phyloP scores from a whole-genome alignment of 2,113 vertebrate species.

The Speoplatyrhinus poulsoni region DNA sequence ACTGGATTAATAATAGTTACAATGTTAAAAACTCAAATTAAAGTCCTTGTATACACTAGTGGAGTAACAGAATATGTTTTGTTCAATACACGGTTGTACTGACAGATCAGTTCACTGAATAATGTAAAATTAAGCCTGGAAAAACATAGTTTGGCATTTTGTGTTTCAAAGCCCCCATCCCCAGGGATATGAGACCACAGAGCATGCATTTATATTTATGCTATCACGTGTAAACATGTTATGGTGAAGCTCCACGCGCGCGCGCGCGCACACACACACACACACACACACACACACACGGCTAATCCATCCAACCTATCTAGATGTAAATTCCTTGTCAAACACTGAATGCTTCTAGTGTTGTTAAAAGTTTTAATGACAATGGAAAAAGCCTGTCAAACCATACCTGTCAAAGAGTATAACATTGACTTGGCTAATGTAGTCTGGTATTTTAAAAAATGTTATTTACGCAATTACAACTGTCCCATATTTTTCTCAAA shows the following conservation, averaged over 20 bases:
- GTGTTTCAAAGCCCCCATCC: neutral
- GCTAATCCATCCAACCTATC: no score
- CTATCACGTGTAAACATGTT: slow-evolving; percentile 60
- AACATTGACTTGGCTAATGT: no score
- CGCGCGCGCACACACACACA: slow-evolving; percentile 32
- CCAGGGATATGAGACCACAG: neutral
- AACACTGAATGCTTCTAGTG: no score
- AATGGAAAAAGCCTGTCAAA: no score
- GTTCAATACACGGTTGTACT: no score
- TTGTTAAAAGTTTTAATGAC: no score
- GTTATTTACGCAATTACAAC: no score
- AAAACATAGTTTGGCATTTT: neutral
- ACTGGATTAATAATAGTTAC: neutral
- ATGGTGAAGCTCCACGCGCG: slow-evolving; percentile 24
- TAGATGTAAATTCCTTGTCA: no score
- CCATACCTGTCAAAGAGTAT: no score
- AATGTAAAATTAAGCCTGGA: neutral
- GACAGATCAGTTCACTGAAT: no score
- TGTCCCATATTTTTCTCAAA: no score
- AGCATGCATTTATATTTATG: slow-evolving; percentile 20
- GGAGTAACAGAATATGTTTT: neutral
- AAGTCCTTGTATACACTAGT: neutral
- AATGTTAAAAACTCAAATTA: neutral
- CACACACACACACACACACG: slow-evolving; percentile 20
- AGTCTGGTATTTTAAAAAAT: no score